Conservation (phyloP, 2,888 invertebrate genomes). For the Isoperla grammatica region DNA sequence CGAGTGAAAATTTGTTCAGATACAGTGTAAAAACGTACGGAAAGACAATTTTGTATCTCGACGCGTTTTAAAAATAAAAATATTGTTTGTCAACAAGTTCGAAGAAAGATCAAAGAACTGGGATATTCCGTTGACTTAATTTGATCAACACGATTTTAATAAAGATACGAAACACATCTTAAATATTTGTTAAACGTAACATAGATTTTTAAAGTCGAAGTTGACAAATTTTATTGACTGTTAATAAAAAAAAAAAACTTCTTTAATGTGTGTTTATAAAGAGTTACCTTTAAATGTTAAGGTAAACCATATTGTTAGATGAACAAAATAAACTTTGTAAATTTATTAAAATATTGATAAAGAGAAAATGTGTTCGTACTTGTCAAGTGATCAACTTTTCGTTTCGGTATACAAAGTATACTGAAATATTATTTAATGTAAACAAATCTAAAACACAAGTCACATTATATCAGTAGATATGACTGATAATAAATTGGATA, state of each 20-base stretch:
- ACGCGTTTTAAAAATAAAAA: no score
- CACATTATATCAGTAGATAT: not conserved
- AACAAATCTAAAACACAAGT: not conserved
- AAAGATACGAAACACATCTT: no score
- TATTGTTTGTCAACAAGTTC: no score
- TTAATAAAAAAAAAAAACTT: not conserved
- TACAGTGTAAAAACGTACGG: not conserved
- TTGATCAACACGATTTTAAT: no score
- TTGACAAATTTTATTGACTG: constrained; percentile 2
- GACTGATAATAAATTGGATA: not conserved
- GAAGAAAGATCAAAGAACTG: no score
- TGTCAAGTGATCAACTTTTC: not conserved
- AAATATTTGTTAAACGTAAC: no score
- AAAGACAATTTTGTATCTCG: not conserved
- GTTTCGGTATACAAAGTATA: not conserved
- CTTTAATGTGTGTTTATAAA: not conserved
- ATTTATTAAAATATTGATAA: not conserved
- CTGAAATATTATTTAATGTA: not conserved
- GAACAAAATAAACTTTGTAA: no score
- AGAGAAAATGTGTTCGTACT: not conserved
- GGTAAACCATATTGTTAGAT: no score
- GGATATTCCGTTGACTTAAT: no score
- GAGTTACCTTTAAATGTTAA: no score
- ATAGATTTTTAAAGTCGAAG: no score
- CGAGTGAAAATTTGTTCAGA: not conserved